Evolutionary conservation across 2,888 invertebrate genomes (phyloP).

Genomic region (Drosophila parthenogenetica): DNA sequence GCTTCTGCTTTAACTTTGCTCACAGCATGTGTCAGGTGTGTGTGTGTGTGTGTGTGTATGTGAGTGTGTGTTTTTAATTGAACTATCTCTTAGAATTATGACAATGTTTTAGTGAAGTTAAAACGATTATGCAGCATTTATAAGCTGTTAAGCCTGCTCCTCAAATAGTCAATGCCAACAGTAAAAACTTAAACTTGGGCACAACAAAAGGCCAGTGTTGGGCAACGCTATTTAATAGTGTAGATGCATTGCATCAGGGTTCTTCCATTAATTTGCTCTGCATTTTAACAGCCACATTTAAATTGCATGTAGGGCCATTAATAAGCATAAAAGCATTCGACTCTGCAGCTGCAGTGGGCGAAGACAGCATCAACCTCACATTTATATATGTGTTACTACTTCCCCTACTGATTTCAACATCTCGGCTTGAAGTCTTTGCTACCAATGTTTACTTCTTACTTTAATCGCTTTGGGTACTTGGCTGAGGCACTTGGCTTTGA

Average conservation of each 20-base stretch:
- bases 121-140: too few species aligned
- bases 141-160: too few species aligned
- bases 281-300: conserved; percentile 72
- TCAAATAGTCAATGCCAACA: too few species aligned
- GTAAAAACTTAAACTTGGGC: neutral
- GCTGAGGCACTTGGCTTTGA: conserved; percentile 45
- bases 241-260: conserved; percentile 30
- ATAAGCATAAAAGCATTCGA: conserved; percentile 78
- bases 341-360: neutral
- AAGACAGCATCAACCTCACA: neutral
- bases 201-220: conserved; percentile 3
- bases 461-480: conserved; percentile 18
- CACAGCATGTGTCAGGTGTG: conserved; percentile 17
- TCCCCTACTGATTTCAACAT: neutral
- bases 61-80: neutral
- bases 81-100: conserved; percentile 1
- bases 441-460: conserved; percentile 9
- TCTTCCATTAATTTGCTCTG: conserved; percentile 69
- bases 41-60: neutral
- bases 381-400: neutral
- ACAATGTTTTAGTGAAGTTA: neutral
- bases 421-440: neutral
- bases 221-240: neutral
- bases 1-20: neutral
- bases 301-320: conserved; percentile 77